These are phyloP conservation scores for Andrena haemorrhoa DNA, from an alignment of 2,888 invertebrate species.

Conservation along the genomic window DNA sequence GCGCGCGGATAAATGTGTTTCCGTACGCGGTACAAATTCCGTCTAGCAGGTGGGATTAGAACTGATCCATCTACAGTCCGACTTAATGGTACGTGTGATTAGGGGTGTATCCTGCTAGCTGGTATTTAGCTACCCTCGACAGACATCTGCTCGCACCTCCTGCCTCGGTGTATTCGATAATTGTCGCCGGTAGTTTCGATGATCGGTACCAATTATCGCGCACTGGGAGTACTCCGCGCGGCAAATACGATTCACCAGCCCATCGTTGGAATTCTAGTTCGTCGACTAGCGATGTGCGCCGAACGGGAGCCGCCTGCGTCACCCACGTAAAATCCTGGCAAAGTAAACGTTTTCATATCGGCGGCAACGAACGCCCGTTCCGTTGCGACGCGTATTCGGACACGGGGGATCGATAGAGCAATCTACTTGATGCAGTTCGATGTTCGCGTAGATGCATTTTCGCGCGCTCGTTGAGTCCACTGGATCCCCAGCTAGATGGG, in stretches of 20 bases:
- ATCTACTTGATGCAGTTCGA: slow-evolving; percentile 67
- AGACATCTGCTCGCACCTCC: slow-evolving; percentile 62
- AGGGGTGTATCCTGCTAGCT: slow-evolving; percentile 57
- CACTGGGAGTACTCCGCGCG: slow-evolving; percentile 1
- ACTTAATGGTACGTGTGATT: slow-evolving; percentile 73
- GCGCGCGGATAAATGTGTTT: slow-evolving; percentile 18
- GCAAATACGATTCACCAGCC: slow-evolving; percentile 11
- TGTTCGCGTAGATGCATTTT: slow-evolving; percentile 64
- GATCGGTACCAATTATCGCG: slow-evolving; percentile 59
- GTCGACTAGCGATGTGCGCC: not conserved
- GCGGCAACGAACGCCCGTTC: not conserved
- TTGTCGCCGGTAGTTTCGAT: slow-evolving; percentile 55
- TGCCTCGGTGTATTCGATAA: slow-evolving; percentile 53
- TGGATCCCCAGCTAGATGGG: slow-evolving; percentile 45
- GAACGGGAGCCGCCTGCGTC: too few relatives aligned
- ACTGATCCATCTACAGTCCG: slow-evolving; percentile 69
- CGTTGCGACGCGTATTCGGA: not conserved
- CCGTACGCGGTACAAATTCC: slow-evolving; percentile 47
- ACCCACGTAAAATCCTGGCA: not conserved
- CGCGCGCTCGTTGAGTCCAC: slow-evolving; percentile 45
- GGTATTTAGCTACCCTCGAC: slow-evolving; percentile 46
- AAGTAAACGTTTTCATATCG: slow-evolving; percentile 30
- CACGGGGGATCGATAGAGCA: slow-evolving; percentile 59
- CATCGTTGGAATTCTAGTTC: not conserved
- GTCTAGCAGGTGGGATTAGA: slow-evolving; percentile 38